These are phyloP conservation scores for Drosophila anceps DNA, from an alignment of 2,888 invertebrate species.

Conservation along the genomic window DNA sequence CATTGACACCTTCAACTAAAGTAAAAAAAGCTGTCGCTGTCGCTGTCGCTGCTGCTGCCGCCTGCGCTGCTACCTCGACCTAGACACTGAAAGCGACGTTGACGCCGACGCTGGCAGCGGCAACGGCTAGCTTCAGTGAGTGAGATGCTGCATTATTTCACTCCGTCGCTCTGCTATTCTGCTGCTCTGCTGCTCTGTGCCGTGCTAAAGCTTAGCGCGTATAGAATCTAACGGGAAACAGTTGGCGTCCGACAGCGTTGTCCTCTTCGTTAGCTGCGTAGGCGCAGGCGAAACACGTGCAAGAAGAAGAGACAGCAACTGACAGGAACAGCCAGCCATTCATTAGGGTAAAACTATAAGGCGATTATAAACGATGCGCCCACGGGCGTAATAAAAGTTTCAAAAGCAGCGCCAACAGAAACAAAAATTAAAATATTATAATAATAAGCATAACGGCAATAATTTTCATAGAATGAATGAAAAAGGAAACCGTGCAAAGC, in stretches of 20 bases:
- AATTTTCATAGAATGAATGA: slow-evolving; percentile 5
- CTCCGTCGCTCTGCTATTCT: slow-evolving; percentile 13
- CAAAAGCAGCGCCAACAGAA: slow-evolving; percentile 2
- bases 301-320: slow-evolving; percentile 5
- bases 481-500: not conserved
- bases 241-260: slow-evolving; percentile 19
- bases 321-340: slow-evolving; percentile 8
- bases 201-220: slow-evolving; percentile 53
- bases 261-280: slow-evolving; percentile 37
- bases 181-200: slow-evolving; percentile 5
- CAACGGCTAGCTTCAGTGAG: slow-evolving; percentile 2
- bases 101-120: slow-evolving; percentile 23
- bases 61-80: slow-evolving; percentile 66
- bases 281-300: slow-evolving; percentile 25
- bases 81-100: slow-evolving; percentile 72
- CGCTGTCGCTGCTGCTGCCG: slow-evolving; percentile 6
- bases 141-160: slow-evolving; percentile 11
- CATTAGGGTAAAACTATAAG: slow-evolving; percentile 54
- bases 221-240: slow-evolving; percentile 36
- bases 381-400: not conserved
- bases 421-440: slow-evolving; percentile 6
- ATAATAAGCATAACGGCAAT: slow-evolving; percentile 13
- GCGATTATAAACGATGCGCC: slow-evolving; percentile 59
- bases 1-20: slow-evolving; percentile 13
- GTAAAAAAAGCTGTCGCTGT: slow-evolving; percentile 42